Base-by-base conservation (phyloP, 2,888 invertebrate species). In the Drosophila rubida region DNA sequence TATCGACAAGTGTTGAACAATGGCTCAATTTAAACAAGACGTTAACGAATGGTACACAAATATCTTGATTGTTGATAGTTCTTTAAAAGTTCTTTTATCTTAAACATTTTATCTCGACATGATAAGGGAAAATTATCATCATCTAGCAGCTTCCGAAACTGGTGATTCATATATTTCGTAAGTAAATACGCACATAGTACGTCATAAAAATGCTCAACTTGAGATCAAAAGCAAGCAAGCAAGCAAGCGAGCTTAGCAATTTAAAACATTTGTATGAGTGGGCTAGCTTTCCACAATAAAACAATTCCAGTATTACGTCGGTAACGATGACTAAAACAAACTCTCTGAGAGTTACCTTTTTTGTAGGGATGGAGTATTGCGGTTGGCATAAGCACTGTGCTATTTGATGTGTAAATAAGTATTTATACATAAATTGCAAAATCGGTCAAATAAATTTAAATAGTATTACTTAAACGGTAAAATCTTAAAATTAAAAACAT, bases 251-350 rank as follows among this genome's bases (percentile, higher is more conserved):
- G 23, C 30, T 32, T 41, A 51, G 39, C 30, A 35, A 53, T 48
- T 59, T 4, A 35, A 7, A 27, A 27, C n/a, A 30, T 30, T 30
- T 23, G 7, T 53, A 19, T 16, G 35, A 35, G 19, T 51, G 25
- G 53, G 44, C 54, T 41, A 75, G 61, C 58, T 63, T 71, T 62
- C 19, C 2, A 23, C 35, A 32, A 5, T 0, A n/a, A 14, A 27
- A 16, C 41, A 41, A 44, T 42, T 22, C 13, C 45, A 75, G 57
- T 50, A 59, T 68, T 44, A 64, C 70, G 61, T 64, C 64, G 75
- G 45, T 42, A 75, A 39, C 42, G 30, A 13, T 48, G 27, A 30
- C 41, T 51, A 22, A 32, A 37, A 2, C 4, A 23, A 19, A 7
- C 60, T 61, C 48, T 63, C 49, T 42, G 22, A 59, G 48, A 60